A percentile compares a stretch with the other conserved stretches of the same genome.
Evolutionary conservation across 2,797 vertebrate genomes (phyloP).

Genomic region (Phataginus tricuspis): DNA sequence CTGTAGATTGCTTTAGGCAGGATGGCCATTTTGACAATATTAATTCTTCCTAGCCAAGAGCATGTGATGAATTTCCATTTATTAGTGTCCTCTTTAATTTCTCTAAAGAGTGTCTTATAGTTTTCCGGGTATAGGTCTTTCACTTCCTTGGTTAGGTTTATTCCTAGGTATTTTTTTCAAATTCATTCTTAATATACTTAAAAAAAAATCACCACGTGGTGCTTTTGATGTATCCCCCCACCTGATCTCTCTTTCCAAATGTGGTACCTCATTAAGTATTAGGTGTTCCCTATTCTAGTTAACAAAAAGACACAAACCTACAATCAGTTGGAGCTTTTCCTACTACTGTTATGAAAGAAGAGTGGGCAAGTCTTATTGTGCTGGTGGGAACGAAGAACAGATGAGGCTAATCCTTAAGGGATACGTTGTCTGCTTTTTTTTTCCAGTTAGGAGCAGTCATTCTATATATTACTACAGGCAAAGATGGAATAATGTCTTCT

Average conservation of each 20-base stretch:
- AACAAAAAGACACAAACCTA: constrained; percentile 40
- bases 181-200: background rate
- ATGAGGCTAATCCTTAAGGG: constrained; percentile 75
- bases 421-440: constrained; percentile 59
- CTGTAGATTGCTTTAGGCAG: no score
- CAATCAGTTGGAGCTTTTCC: constrained; percentile 25
- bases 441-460: background rate
- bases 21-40: no score
- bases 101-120: no score
- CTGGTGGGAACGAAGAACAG: constrained; percentile 52
- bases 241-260: background rate
- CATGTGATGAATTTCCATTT: no score
- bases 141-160: no score
- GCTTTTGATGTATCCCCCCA: background rate
- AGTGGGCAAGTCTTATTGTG: constrained; percentile 62
- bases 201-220: constrained; percentile 21
- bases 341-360: constrained; percentile 53
- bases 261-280: background rate
- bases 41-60: no score
- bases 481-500: constrained; percentile 74
- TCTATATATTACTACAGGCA: constrained; percentile 47
- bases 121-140: no score
- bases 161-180: no score
- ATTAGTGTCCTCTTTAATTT: no score
- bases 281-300: constrained; percentile 2